Evolutionary conservation across 2,797 vertebrate genomes (phyloP).

Genomic region (Siniperca undulata): DNA sequence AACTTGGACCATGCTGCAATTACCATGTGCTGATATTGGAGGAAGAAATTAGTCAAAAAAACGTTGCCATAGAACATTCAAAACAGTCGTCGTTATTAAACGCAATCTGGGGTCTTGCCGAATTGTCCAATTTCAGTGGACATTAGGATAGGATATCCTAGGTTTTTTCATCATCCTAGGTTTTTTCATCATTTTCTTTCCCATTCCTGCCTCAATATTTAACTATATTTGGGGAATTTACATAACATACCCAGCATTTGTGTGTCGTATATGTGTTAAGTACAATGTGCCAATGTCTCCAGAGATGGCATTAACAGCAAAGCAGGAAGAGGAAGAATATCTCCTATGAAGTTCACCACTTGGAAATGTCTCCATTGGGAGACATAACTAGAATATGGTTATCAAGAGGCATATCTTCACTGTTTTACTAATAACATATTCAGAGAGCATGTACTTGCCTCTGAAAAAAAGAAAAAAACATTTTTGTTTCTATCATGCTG

Average conservation of each 20-base stretch:
- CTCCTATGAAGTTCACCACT: not conserved
- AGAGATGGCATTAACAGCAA: not conserved
- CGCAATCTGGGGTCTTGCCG: not conserved
- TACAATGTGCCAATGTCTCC: not conserved
- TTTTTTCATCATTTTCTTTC: not conserved
- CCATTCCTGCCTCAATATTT: not conserved
- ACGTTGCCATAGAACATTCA: not conserved
- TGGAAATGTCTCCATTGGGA: slow-evolving; percentile 14
- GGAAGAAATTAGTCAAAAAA: not conserved
- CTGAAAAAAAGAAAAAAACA: not conserved
- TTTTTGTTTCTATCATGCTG: slow-evolving; percentile 1
- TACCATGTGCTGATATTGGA: not conserved
- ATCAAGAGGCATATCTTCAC: not conserved
- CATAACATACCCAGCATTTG: not conserved
- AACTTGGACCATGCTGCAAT: not conserved
- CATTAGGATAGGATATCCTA: no score
- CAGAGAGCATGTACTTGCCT: not conserved
- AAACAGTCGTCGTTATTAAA: not conserved
- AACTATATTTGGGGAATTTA: not conserved
- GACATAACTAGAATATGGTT: not conserved
- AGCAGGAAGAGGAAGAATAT: not conserved
- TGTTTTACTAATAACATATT: not conserved
- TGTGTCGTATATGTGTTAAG: not conserved
- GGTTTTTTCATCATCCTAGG: not conserved
- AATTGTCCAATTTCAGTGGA: not conserved